Conservation (phyloP, 2,888 invertebrate species). For the Thera obeliscata region DNA sequence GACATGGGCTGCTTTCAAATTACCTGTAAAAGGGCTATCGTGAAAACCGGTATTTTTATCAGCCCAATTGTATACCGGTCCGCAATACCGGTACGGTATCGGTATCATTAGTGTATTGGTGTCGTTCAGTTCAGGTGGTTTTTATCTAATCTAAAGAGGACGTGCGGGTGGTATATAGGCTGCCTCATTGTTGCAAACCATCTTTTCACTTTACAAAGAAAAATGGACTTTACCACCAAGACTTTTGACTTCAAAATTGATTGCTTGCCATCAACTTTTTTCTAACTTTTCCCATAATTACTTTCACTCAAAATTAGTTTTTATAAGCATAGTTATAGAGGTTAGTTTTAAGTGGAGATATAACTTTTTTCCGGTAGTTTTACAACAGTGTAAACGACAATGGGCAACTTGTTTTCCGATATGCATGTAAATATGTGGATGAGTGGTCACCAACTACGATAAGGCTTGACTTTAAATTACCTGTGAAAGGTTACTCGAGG, state of each 20-base stretch:
- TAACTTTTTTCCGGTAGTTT: slow-evolving; percentile 73
- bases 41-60: slow-evolving; percentile 66
- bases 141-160: slow-evolving; percentile 84
- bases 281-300: slow-evolving; percentile 55
- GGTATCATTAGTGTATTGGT: slow-evolving; percentile 78
- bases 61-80: slow-evolving; percentile 71
- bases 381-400: slow-evolving; percentile 71
- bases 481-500: slow-evolving; percentile 44
- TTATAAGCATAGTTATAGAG: slow-evolving; percentile 38
- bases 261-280: slow-evolving; percentile 45
- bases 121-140: slow-evolving; percentile 76
- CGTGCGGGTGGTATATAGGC: slow-evolving; percentile 79
- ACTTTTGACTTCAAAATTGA: slow-evolving; percentile 40
- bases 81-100: slow-evolving; percentile 60
- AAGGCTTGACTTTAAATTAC: slow-evolving; percentile 51
- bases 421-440: slow-evolving; percentile 81
- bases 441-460: slow-evolving; percentile 71
- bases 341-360: slow-evolving; percentile 45
- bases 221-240: slow-evolving; percentile 20
- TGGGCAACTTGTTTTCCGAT: slow-evolving; percentile 78
- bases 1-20: slow-evolving; percentile 21
- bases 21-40: slow-evolving; percentile 46
- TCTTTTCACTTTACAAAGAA: slow-evolving; percentile 29
- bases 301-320: slow-evolving; percentile 37
- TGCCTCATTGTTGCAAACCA: slow-evolving; percentile 69